phyloP scores from a whole-genome alignment of 2,888 invertebrate genomes.

The Phengaris alcon region DNA sequence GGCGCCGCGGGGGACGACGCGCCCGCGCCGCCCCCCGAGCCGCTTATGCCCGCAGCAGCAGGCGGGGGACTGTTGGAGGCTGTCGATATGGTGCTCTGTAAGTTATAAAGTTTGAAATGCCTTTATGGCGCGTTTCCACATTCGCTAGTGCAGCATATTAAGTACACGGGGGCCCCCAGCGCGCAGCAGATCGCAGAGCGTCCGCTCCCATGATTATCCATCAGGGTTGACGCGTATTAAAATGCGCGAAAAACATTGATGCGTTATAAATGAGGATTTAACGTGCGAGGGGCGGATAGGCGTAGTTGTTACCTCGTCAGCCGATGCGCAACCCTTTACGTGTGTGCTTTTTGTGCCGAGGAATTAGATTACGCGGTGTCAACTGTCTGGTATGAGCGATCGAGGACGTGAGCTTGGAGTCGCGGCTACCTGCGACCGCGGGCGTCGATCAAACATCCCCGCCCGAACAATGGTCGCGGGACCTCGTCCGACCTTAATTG shows the following conservation, averaged over 20 bases:
- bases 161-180: conserved; percentile 64
- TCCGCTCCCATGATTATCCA: conserved; percentile 54
- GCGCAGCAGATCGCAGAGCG: conserved; percentile 65
- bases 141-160: conserved; percentile 62
- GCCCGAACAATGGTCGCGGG: conserved; percentile 3
- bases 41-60: conserved; percentile 79
- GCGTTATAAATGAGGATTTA: conserved; percentile 69
- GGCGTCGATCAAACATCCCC: no score
- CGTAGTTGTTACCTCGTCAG: conserved; percentile 61
- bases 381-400: conserved; percentile 38
- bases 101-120: conserved; percentile 79
- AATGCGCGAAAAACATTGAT: conserved; percentile 39
- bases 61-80: conserved; percentile 85
- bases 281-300: conserved; percentile 58
- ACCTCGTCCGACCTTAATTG: conserved; percentile 61
- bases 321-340: conserved; percentile 47
- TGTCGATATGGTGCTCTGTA: conserved; percentile 84
- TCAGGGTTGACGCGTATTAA: conserved; percentile 29
- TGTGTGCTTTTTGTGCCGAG: conserved; percentile 40
- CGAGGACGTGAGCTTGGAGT: neutral
- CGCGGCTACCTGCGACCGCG: conserved; percentile 13
- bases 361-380: conserved; percentile 48
- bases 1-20: conserved; percentile 75
- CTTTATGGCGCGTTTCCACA: conserved; percentile 75
- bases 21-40: conserved; percentile 70